Evolutionary conservation across 1,140 invertebrate genomes (phyloP), one percentile per base, ranked within the genome.

Genomic region (Anastrepha ludens): DNA sequence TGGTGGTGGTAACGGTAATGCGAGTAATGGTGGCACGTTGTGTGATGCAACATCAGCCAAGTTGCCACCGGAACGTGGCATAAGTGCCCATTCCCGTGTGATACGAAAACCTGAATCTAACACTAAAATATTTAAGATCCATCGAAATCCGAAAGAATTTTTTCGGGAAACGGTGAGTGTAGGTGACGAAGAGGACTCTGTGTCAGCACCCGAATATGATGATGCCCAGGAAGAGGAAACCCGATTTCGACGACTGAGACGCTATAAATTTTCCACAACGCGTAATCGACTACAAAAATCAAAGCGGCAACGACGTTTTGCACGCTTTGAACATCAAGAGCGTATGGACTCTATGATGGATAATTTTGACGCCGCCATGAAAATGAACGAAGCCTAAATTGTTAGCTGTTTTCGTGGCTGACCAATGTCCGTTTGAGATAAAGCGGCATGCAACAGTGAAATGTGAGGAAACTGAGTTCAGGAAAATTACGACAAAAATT

Each of bases 301-400:
- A 6, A 90, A 90, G 2, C 90, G 89, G 58, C 88, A 89, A 50
- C 87, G 91, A 2, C 92, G 91, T 59, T 90, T 90, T 86, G 91
- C 91, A 41, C 89, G 91, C 0, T 92, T 92, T 74, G 91, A 92
- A 67, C 91, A 92, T 89, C 89, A 90, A 39, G 91, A 92, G 78
- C 91, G 91, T 29, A 92, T 92, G 91, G 91, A 92, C 81, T 90
- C 91, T 59, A 92, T 92, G 70, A 90, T 92, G 7, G 91, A 92
- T 39, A 91, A 90, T 67, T 92, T 92, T 59, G 91, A 92, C 89
- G 90, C 90, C 88, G 91, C 91, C 62, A 92, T 92, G 91, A 92
- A 89, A 87, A 91, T 92, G 88, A 91, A 91, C 87, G 91, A 92
- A 90, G 90, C 91, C 59, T 88, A 87, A 87, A 58, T 74, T 7